Conservation (phyloP, 1,140 invertebrate genomes). For the Micrasema minimum region DNA sequence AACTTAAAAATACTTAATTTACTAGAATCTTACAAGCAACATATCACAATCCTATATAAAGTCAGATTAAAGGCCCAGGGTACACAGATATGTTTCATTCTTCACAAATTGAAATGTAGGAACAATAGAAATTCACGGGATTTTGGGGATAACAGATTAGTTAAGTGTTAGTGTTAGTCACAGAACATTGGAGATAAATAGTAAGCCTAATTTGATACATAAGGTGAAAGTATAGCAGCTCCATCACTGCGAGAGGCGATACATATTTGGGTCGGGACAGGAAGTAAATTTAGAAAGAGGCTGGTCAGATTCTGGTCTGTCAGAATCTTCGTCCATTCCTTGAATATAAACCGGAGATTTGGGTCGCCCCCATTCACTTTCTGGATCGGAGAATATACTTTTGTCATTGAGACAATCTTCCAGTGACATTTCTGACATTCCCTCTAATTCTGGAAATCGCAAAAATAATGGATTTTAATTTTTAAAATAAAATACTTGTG, state of each 20-base stretch:
- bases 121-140: background rate
- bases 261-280: conserved; percentile 20
- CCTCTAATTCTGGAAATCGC: conserved; percentile 49
- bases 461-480: background rate
- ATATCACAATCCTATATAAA: too few species aligned
- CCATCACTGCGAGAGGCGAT: conserved; percentile 27
- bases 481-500: background rate
- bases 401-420: conserved; percentile 56
- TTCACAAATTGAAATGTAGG: too few species aligned
- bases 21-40: too few species aligned
- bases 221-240: background rate
- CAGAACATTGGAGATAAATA: background rate
- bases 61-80: too few species aligned
- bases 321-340: conserved; percentile 56
- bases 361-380: conserved; percentile 62
- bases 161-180: background rate
- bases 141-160: background rate
- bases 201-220: background rate
- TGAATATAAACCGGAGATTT: conserved; percentile 47
- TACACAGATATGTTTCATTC: background rate
- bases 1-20: too few species aligned
- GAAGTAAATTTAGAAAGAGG: conserved; percentile 28
- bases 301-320: conserved; percentile 62
- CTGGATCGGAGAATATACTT: conserved; percentile 64
- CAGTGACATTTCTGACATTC: conserved; percentile 41